These are phyloP conservation scores for Linhomoeus sp. DNA, from an alignment of 2,888 invertebrate genomes.

Conservation along the genomic window DNA sequence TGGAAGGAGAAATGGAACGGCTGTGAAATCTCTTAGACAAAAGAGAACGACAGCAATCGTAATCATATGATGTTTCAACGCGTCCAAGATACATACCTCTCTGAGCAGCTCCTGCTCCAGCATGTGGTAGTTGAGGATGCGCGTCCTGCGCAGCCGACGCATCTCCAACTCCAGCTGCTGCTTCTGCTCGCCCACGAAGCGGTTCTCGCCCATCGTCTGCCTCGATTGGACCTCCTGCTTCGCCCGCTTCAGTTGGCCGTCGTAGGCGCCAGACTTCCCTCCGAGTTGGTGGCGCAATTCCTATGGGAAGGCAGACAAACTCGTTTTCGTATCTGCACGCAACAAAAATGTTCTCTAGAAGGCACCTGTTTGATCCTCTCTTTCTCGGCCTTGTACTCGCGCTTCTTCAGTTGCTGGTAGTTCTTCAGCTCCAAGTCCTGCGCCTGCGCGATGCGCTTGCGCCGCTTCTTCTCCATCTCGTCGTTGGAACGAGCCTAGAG, in stretches of 20 bases:
- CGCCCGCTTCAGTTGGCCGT: conserved; percentile 7
- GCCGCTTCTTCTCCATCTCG: conserved; percentile 70
- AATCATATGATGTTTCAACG: no score
- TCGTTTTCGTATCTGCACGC: no score
- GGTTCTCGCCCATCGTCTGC: conserved; percentile 71
- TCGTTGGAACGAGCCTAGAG: conserved; percentile 61
- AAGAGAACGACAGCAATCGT: background rate
- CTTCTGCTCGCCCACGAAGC: conserved; percentile 63
- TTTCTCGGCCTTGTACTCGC: conserved; percentile 80
- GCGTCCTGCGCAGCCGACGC: conserved; percentile 71
- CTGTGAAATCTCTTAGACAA: background rate
- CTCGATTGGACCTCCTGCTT: conserved; percentile 48
- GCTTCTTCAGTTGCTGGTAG: conserved; percentile 74
- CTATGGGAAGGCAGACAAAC: no score
- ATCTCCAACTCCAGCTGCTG: conserved; percentile 77
- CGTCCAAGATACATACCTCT: conserved; percentile 52
- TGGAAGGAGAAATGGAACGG: no score
- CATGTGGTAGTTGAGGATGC: conserved; percentile 61
- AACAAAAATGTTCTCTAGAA: no score
- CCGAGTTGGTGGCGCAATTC: no score
- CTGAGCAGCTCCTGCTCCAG: conserved; percentile 71
- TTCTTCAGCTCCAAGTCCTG: conserved; percentile 81
- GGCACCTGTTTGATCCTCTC: conserved; percentile 73
- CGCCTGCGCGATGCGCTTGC: conserved; percentile 66
- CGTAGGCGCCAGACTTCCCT: no score